Percentiles rank a stretch among this genome's conserved stretches.
These are phyloP conservation scores for Larimichthys polyactis DNA, from an alignment of 2,113 vertebrate genomes.

Conservation along the genomic window DNA sequence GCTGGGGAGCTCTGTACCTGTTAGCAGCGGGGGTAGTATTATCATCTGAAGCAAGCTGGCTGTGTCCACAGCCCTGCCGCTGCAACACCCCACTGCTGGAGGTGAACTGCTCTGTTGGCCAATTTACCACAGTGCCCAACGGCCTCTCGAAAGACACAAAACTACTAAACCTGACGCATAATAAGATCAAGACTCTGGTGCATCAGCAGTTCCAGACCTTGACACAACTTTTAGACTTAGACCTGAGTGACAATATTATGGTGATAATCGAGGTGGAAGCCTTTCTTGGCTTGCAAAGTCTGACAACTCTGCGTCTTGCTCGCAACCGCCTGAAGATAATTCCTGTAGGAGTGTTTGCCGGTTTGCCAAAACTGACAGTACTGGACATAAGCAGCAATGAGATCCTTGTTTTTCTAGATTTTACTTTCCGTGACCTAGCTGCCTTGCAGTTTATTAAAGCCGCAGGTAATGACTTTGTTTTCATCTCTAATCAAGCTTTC, in stretches of 20 bases:
- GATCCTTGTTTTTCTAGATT: conserved; percentile 90
- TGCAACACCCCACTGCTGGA: conserved; percentile 78
- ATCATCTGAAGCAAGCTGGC: conserved; percentile 55
- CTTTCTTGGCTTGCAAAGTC: conserved; percentile 82
- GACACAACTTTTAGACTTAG: conserved; percentile 84
- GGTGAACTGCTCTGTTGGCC: conserved; percentile 84
- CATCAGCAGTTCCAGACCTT: conserved; percentile 83
- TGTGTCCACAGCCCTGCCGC: conserved; percentile 84
- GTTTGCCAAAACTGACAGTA: conserved; percentile 82
- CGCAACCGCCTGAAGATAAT: conserved; percentile 88
- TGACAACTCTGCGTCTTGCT: conserved; percentile 79
- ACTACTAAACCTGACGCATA: conserved; percentile 86
- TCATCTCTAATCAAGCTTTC: conserved; percentile 87
- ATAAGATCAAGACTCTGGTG: conserved; percentile 83
- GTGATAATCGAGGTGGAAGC: conserved; percentile 86
- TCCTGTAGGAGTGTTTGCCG: conserved; percentile 84
- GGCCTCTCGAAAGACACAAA: conserved; percentile 78
- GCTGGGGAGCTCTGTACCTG: conserved; percentile 74
- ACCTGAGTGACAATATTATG: conserved; percentile 89
- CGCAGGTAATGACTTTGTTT: conserved; percentile 86
- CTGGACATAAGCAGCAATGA: conserved; percentile 89
- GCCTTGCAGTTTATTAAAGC: conserved; percentile 81
- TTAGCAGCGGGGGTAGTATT: conserved; percentile 63
- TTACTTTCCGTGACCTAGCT: conserved; percentile 85
- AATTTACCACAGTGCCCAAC: conserved; percentile 79